Conservation (phyloP, 2,888 invertebrate species). For the Druceiella hillmani region DNA sequence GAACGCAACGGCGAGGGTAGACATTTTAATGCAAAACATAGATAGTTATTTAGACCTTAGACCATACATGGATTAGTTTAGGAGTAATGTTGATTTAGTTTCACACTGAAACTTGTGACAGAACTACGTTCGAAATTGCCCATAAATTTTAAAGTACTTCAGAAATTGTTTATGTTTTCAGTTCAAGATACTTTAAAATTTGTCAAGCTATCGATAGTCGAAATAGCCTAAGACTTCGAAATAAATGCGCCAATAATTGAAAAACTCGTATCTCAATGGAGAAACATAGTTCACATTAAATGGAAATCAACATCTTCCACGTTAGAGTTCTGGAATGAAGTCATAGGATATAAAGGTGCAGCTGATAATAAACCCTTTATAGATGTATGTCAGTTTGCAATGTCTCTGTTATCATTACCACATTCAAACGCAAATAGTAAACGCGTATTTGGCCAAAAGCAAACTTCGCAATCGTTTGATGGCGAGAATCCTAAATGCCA, state of each 20-base stretch:
- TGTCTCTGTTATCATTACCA: background rate
- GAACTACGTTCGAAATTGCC: constrained; percentile 1
- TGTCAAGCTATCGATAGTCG: background rate
- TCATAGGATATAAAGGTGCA: constrained; percentile 1
- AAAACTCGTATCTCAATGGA: background rate
- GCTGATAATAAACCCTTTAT: background rate
- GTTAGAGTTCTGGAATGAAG: background rate
- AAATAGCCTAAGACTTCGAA: background rate
- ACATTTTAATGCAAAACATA: background rate
- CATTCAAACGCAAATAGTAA: background rate
- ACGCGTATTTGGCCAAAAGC: too few species aligned
- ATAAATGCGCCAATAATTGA: constrained; percentile 1
- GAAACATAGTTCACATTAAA: constrained; percentile 1
- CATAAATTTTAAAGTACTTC: background rate
- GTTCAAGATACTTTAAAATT: background rate
- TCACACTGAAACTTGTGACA: too few species aligned
- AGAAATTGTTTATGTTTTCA: background rate
- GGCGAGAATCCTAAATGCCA: too few species aligned
- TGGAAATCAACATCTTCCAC: background rate
- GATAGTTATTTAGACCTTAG: background rate
- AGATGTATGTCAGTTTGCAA: background rate
- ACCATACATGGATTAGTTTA: background rate
- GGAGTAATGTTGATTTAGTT: background rate
- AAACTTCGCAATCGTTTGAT: too few species aligned
- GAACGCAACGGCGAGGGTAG: background rate